Evolutionary conservation across 2,888 invertebrate species (phyloP).

Genomic region (Orchesella flavescens): DNA sequence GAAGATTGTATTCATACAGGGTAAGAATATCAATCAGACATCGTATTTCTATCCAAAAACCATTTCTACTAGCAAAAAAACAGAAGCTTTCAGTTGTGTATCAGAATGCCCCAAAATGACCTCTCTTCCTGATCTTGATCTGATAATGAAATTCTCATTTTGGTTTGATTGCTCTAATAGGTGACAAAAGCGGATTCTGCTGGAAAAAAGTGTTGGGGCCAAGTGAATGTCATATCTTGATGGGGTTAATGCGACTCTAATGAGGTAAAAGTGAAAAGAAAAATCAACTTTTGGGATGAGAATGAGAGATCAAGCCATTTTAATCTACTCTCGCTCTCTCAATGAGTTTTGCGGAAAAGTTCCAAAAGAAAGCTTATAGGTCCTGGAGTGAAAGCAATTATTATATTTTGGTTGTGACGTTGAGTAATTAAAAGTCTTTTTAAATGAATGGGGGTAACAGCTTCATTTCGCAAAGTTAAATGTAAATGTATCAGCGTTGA

Average conservation of each 20-base stretch:
- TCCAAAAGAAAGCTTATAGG: background rate
- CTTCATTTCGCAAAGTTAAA: too few species aligned
- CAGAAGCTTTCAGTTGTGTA: background rate
- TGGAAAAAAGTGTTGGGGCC: conserved; percentile 84
- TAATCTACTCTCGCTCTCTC: too few species aligned
- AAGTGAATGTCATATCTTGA: conserved; percentile 84
- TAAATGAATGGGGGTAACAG: too few species aligned
- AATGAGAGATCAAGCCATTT: too few species aligned
- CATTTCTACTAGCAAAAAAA: background rate
- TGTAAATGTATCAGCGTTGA: background rate
- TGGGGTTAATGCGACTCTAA: conserved; percentile 89
- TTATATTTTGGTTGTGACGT: background rate
- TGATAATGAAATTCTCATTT: background rate
- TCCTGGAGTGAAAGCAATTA: conserved; percentile 14
- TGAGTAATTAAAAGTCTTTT: too few species aligned
- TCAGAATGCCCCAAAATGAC: conserved; percentile 20
- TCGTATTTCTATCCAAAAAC: too few species aligned
- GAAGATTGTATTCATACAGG: conserved; percentile 80
- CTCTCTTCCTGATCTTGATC: too few species aligned
- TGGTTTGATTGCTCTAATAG: conserved; percentile 48
- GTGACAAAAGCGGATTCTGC: conserved; percentile 78
- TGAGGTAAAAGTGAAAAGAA: conserved; percentile 78
- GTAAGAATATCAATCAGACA: too few species aligned
- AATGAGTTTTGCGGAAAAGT: background rate
- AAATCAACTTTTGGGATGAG: background rate